Evolutionary conservation across 2,888 invertebrate species (phyloP), one percentile per base, ranked within the genome.

Genomic region (Oligia fasciuncula): DNA sequence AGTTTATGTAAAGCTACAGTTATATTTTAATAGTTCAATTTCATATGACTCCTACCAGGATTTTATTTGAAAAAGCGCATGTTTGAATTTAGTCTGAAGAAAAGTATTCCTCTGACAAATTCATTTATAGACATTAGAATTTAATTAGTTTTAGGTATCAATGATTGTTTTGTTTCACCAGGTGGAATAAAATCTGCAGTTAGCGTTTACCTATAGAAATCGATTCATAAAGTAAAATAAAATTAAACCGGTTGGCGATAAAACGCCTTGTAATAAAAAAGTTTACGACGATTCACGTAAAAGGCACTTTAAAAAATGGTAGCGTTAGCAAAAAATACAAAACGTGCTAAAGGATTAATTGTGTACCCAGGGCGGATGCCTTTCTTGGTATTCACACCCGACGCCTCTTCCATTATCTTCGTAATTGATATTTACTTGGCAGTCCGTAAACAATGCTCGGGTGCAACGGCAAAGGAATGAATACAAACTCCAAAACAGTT

Each of bases 381-480:
- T 85, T 90, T 90, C 91, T 79, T 76, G 71, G 91, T 87, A 89
- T 90, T 90, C 85, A 81, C 87, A 84, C 84, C 79, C 79, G 35
- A 71, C 68, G 78, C 76, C 70, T 81, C 40, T 79, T 78, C 81
- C 76, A 83, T 89, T 88, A 88, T 88, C 84, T 80, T 77, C 76
- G 76, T 86, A 85, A 87, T 89, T 90, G 84, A 86, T 89, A 87
- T 91, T 91, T 88, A 87, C 84, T 87, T 86, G 84, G 85, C 79
- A 85, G 79, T 77, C 73, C 77, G 75, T 80, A 88, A 90, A 91
- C 86, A 87, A 87, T 85, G 71, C 57, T 84, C 74, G 77, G 83
- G 73, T 71, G 72, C 77, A 71, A 77, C 81, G 80, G 80, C 77
- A 81, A 84, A 86, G 72, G 80, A 75, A 79, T 54, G 76, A 76